Percentiles rank a stretch among this genome's conserved stretches.
phyloP scores from a whole-genome alignment of 2,113 vertebrate species.

The Tetraodon nigroviridis region DNA sequence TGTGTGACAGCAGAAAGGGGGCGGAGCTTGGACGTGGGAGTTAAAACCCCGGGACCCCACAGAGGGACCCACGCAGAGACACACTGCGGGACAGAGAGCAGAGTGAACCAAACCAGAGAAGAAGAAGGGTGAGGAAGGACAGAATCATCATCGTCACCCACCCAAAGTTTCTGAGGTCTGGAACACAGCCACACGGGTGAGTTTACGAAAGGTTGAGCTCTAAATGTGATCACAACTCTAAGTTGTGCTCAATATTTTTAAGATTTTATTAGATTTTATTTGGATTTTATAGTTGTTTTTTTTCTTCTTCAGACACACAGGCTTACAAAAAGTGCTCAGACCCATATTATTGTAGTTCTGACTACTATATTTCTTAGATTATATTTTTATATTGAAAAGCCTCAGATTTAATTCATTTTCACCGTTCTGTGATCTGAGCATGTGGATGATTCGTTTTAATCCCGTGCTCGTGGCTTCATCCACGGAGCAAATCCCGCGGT shows the following conservation, averaged over 20 bases:
- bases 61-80: constrained; percentile 45
- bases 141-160: constrained; percentile 14
- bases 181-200: constrained; percentile 36
- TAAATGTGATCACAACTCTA: too few species aligned
- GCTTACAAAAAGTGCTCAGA: too few species aligned
- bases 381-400: constrained; percentile 18
- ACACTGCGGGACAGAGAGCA: constrained; percentile 13
- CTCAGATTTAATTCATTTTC: constrained; percentile 47
- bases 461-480: constrained; percentile 70
- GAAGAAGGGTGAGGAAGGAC: not conserved
- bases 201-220: not conserved
- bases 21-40: constrained; percentile 38
- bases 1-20: constrained; percentile 40
- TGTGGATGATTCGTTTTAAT: constrained; percentile 64
- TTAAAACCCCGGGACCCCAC: constrained; percentile 60
- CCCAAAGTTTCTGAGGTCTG: constrained; percentile 12
- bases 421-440: constrained; percentile 53
- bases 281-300: too few species aligned
- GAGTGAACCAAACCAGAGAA: not conserved
- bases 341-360: too few species aligned
- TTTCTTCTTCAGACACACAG: too few species aligned
- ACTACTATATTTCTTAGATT: too few species aligned
- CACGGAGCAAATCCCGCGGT: constrained; percentile 72
- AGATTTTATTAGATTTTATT: too few species aligned
- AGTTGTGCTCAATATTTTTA: too few species aligned